phyloP scores from a whole-genome alignment of 2,888 invertebrate genomes.

The Gnatocerus cornutus region DNA sequence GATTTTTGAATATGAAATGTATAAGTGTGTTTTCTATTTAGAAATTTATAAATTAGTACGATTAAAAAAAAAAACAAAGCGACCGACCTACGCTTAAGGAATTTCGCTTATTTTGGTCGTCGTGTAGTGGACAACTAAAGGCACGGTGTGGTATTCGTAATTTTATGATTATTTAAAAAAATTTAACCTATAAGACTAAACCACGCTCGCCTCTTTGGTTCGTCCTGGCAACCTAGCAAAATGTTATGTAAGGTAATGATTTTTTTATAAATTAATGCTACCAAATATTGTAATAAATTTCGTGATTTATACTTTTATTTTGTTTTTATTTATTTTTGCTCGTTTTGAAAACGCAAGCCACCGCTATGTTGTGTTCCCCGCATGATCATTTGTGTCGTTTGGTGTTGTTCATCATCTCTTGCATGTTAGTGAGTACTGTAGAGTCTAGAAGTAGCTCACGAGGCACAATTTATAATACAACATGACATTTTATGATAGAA shows the following conservation, averaged over 20 bases:
- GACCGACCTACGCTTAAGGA: slow-evolving; percentile 67
- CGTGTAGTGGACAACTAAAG: slow-evolving; percentile 58
- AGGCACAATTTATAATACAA: slow-evolving; percentile 64
- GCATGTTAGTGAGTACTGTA: slow-evolving; percentile 70
- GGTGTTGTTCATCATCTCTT: slow-evolving; percentile 62
- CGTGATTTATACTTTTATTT: slow-evolving; percentile 70
- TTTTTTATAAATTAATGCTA: slow-evolving; percentile 71
- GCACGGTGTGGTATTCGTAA: slow-evolving; percentile 57
- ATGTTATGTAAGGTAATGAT: slow-evolving; percentile 67
- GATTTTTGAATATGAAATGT: slow-evolving; percentile 70
- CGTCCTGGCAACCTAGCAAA: slow-evolving; percentile 65
- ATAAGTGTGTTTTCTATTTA: slow-evolving; percentile 72
- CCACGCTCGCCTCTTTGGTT: slow-evolving; percentile 61
- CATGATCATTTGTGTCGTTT: slow-evolving; percentile 64
- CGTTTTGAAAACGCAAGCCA: slow-evolving; percentile 52
- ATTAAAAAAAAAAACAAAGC: slow-evolving; percentile 57
- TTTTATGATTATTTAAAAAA: slow-evolving; percentile 44
- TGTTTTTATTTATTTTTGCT: slow-evolving; percentile 64
- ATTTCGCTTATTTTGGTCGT: slow-evolving; percentile 63
- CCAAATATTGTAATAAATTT: slow-evolving; percentile 73
- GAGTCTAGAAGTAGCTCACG: slow-evolving; percentile 67
- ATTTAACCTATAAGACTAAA: slow-evolving; percentile 65
- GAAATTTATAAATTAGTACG: slow-evolving; percentile 70
- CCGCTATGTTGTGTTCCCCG: slow-evolving; percentile 65
- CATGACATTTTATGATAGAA: slow-evolving; percentile 56